A percentile compares a stretch with the other conserved stretches of the same genome.
Evolutionary conservation across 2,113 vertebrate genomes (phyloP).

Genomic region (Romanogobio albipinnatus): DNA sequence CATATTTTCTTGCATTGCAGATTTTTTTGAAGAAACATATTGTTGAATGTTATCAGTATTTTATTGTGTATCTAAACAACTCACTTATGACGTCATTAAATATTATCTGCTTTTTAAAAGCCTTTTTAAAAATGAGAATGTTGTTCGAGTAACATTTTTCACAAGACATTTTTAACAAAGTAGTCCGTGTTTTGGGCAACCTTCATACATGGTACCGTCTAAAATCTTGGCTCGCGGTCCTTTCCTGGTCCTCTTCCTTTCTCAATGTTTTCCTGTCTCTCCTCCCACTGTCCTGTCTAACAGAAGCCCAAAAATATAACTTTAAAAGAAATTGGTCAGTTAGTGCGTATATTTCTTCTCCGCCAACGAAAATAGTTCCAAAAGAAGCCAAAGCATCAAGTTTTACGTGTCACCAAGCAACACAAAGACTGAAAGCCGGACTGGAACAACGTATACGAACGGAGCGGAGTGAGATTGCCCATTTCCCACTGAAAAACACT

Average conservation of each 20-base stretch:
- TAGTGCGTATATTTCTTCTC: slow-evolving; percentile 14
- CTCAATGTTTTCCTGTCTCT: not conserved
- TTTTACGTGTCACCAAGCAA: not conserved
- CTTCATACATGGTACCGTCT: not conserved
- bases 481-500: not conserved
- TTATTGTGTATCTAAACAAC: not conserved
- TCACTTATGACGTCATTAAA: not conserved
- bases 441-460: not conserved
- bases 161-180: not conserved
- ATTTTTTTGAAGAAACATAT: not conserved
- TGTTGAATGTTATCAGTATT: not conserved
- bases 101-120: not conserved
- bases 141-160: not conserved
- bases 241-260: not conserved
- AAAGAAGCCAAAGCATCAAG: slow-evolving; percentile 3
- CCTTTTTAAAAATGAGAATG: not conserved
- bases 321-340: not conserved
- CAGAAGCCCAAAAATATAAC: not conserved
- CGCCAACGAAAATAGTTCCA: not conserved
- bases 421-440: not conserved
- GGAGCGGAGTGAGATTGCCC: not conserved
- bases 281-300: not conserved
- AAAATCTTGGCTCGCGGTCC: not conserved
- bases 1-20: not conserved
- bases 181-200: not conserved